Base-by-base conservation (phyloP, 2,797 vertebrate genomes). In the Pteropus rufus region DNA sequence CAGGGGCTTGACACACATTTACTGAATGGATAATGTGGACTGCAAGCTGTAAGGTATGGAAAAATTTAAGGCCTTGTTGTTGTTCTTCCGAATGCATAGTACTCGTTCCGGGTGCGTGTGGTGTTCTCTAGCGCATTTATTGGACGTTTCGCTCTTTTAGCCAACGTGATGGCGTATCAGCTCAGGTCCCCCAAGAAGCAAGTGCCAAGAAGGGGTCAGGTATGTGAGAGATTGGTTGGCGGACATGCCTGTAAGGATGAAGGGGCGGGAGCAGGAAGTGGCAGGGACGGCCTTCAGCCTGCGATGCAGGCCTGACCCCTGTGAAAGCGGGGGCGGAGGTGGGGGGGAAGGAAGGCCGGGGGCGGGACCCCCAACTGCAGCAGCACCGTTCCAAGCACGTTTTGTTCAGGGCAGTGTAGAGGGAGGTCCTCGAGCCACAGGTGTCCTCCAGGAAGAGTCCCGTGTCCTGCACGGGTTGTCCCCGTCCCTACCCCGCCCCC, bases 401-500 rank as follows among this genome's bases (percentile, higher is more conserved):
- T 44, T 54, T 5, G 4, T 5, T 29, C 16, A 14, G 14, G 67
- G 67, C 21, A 31, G 2, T 3, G 23, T 49, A 3, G 19, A 46
- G 26, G 31, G 7, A 36, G n/a, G 23, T 18, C 56, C 29, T 44
- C 2, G n/a, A 65, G 60, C 5, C 31, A 7, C 1, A 69, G 9
- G 1, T 8, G 3, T 41, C 46, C 18, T 44, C 44, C 58, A 26
- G n/a, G 56, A 72, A 21, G 64, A 64, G 58, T 7, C n/a, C 19
- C 10, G 2, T 7, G 1, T 62, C 46, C 83, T 36, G 3, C 54
- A 2, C 9, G 36, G 26, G 21, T 52, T 60, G 10, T 9, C 58
- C 3, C 19, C 1, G 19, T 34, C 3, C 15, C 2, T 15, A 1
- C 23, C 7, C 16, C 0, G 8, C 3, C 10, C 10, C 15, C 82